phyloP scores from a whole-genome alignment of 2,888 invertebrate genomes.

The Phytoseiulus persimilis region DNA sequence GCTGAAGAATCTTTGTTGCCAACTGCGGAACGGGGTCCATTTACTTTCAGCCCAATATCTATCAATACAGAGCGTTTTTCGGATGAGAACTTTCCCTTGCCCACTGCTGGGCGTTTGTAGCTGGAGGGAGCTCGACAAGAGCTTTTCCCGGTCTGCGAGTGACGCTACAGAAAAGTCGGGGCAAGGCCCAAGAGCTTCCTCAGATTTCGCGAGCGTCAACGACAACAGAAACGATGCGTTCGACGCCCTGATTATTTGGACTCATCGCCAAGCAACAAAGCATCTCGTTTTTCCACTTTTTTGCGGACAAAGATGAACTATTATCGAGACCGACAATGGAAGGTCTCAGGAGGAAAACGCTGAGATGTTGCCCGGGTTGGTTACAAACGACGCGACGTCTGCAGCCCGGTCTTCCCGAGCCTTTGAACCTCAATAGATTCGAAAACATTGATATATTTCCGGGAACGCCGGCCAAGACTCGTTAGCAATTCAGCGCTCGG shows the following conservation, averaged over 20 bases:
- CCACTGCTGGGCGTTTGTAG: neutral
- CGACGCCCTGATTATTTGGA: neutral
- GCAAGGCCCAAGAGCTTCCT: neutral
- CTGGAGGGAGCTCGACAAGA: neutral
- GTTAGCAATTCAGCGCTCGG: no score
- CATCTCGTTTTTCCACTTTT: neutral
- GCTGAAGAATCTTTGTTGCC: neutral
- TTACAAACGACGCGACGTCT: neutral
- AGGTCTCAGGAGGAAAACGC: neutral
- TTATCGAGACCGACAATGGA: neutral
- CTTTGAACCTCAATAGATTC: neutral
- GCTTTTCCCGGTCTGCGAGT: neutral
- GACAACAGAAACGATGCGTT: neutral
- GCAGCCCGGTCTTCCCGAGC: neutral
- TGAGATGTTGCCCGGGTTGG: neutral
- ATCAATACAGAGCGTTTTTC: neutral
- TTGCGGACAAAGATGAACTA: neutral
- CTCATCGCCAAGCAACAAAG: neutral
- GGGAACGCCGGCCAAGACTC: neutral
- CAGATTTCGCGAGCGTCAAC: neutral
- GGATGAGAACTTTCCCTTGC: neutral
- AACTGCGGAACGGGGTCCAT: neutral
- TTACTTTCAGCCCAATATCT: neutral
- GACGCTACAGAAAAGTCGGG: neutral
- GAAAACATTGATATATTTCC: neutral